Conservation (phyloP, 2,797 vertebrate species). For the Channallabes apus region DNA sequence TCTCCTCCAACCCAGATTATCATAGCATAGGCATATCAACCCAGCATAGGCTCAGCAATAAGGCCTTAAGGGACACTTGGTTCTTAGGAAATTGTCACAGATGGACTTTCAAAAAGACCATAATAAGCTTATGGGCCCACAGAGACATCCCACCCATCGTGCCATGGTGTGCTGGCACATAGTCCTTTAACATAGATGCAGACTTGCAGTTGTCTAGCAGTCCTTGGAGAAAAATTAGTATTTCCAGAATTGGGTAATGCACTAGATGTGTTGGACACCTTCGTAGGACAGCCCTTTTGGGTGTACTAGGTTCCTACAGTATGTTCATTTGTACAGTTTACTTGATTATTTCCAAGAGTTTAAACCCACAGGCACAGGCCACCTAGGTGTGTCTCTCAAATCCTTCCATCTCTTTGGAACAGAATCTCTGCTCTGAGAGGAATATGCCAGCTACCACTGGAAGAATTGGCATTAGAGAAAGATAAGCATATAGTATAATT, state of each 20-base stretch:
- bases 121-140: conserved; percentile 1
- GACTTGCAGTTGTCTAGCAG: not conserved
- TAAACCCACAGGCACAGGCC: not conserved
- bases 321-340: not conserved
- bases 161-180: not conserved
- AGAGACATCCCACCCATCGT: not conserved
- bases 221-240: not conserved
- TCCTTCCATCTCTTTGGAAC: not conserved
- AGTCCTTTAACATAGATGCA: not conserved
- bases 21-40: too few species aligned
- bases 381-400: not conserved
- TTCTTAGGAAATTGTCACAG: conserved; percentile 1
- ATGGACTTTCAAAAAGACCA: not conserved
- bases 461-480: not conserved
- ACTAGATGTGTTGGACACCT: not conserved
- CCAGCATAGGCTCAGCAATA: not conserved
- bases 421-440: not conserved
- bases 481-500: not conserved
- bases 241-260: not conserved
- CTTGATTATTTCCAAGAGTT: not conserved
- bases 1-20: not conserved
- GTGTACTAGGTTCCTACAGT: not conserved
- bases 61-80: not conserved
- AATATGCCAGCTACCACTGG: not conserved
- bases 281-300: not conserved